A percentile compares a stretch with the other conserved stretches of the same genome.
Conservation (phyloP, 2,113 vertebrate genomes). For the Lycaon pictus region DNA sequence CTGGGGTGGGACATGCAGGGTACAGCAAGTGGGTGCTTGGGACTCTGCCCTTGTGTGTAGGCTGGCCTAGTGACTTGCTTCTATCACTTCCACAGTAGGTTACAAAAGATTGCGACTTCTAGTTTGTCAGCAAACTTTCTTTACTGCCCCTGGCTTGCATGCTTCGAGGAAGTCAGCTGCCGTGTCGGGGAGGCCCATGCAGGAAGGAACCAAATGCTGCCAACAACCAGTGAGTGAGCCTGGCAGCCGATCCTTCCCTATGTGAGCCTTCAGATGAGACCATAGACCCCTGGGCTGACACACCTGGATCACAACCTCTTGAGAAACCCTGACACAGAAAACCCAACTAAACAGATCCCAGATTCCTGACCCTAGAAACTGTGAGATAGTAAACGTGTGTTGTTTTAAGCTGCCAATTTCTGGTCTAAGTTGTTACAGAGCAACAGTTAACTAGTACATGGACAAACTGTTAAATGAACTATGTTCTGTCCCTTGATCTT, state of each 20-base stretch:
- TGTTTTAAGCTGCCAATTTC: not conserved
- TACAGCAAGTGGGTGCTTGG: not conserved
- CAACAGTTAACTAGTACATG: not conserved
- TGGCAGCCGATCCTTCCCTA: not conserved
- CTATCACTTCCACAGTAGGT: not conserved
- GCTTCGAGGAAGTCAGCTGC: not conserved
- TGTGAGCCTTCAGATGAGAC: not conserved
- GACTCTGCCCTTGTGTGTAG: not conserved
- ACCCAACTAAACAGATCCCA: too few relatives aligned
- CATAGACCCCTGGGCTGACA: not conserved
- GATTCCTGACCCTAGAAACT: not conserved
- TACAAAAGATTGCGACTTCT: not conserved
- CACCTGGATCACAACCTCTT: not conserved
- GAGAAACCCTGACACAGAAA: not conserved
- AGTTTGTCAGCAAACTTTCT: not conserved
- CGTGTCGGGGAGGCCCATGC: fast-evolving
- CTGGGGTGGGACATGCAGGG: not conserved
- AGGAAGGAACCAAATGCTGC: not conserved
- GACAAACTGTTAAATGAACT: not conserved
- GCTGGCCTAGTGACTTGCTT: not conserved
- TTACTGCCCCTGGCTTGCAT: not conserved
- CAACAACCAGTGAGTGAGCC: too few relatives aligned
- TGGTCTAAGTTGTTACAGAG: not conserved
- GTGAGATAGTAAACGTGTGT: not conserved
- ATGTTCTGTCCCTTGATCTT: not conserved